These are phyloP conservation scores for Turritopsis dohrnii DNA, from an alignment of 30 jellyfish, hydroid and myxozoan species.

Conservation along the genomic window DNA sequence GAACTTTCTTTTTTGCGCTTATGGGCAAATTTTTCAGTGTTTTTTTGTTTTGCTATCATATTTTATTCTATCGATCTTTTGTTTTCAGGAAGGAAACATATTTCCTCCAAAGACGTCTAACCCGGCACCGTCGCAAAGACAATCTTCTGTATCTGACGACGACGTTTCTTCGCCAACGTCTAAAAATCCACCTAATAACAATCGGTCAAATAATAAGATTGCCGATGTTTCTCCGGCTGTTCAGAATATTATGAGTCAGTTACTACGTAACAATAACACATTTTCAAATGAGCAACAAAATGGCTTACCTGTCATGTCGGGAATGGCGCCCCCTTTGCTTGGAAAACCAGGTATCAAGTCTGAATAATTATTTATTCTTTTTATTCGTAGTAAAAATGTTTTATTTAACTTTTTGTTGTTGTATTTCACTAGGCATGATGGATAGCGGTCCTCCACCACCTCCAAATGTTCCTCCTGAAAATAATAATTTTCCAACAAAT, in stretches of 20 bases:
- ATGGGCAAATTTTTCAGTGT: too few species aligned
- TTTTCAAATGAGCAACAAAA: slow-evolving; percentile 7
- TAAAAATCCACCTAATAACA: neutral
- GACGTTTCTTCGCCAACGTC: neutral
- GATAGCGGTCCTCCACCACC: slow-evolving; percentile 25
- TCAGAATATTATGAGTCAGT: slow-evolving; percentile 50
- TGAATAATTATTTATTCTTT: too few species aligned
- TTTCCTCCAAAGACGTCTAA: slow-evolving; percentile 25
- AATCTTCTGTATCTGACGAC: neutral
- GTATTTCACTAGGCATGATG: neutral
- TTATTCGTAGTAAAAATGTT: neutral
- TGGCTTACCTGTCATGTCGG: neutral
- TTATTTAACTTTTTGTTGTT: neutral
- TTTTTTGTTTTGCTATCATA: neutral
- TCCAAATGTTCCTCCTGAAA: neutral
- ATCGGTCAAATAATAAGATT: neutral
- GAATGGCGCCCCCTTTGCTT: neutral
- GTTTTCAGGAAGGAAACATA: slow-evolving; percentile 23
- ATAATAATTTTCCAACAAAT: neutral
- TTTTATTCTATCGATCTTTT: neutral
- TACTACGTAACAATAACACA: slow-evolving; percentile 26
- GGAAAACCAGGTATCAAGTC: slow-evolving; percentile 3
- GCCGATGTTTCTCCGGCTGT: slow-evolving; percentile 56
- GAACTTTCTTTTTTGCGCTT: too few species aligned
- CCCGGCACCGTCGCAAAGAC: neutral